Conservation (phyloP, 92 coral and sea anemone species). For the Virgularia gustaviana region DNA sequence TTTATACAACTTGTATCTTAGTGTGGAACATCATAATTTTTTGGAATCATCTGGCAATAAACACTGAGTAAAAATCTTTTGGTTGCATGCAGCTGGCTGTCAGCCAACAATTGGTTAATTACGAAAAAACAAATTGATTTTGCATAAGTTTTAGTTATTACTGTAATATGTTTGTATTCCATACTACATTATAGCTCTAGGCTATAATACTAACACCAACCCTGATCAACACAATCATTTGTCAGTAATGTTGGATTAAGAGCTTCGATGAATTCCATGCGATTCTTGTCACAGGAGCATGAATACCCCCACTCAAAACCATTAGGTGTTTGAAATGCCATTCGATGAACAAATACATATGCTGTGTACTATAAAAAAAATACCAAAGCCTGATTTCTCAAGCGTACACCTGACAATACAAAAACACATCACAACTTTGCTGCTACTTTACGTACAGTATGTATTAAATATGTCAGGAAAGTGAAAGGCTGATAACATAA, state of each 20-base stretch:
- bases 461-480: no score
- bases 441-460: no score
- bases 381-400: no score
- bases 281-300: slow-evolving; percentile 1
- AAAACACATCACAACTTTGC: no score
- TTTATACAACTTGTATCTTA: background rate
- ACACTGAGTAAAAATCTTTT: background rate
- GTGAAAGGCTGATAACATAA: no score
- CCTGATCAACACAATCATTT: background rate
- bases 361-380: slow-evolving; percentile 1
- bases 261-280: background rate
- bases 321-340: background rate
- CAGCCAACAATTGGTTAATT: background rate
- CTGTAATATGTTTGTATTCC: background rate
- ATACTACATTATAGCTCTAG: background rate
- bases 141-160: background rate
- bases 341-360: slow-evolving; percentile 9
- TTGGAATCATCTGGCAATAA: no score
- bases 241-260: background rate
- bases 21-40: no score
- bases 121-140: background rate
- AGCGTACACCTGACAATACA: no score
- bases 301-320: slow-evolving; percentile 6
- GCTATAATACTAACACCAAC: background rate
- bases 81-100: background rate